Evolutionary conservation across 2,113 vertebrate species (phyloP).

Genomic region (Murina feae): DNA sequence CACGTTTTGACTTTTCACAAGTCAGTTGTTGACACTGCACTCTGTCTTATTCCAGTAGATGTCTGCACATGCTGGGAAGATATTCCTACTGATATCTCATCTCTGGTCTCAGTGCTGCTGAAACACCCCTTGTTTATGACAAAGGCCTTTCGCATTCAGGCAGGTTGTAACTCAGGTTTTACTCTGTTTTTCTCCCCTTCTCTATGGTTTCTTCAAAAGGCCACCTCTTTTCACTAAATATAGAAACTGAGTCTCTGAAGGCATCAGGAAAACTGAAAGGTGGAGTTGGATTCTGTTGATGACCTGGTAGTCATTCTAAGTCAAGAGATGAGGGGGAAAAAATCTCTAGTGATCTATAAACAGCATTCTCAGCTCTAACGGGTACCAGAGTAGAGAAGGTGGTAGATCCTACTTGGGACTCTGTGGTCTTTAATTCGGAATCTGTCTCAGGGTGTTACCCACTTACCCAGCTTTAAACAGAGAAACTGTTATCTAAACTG

Average conservation of each 20-base stretch:
- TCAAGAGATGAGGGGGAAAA: background rate
- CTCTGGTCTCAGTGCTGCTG: background rate
- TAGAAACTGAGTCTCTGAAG: background rate
- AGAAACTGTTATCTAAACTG: background rate
- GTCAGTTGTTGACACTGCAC: background rate
- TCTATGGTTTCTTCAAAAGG: constrained; percentile 23
- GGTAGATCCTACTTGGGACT: no score
- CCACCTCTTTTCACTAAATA: background rate
- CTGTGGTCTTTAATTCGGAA: background rate
- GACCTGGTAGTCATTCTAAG: background rate
- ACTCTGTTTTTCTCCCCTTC: background rate
- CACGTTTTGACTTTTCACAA: background rate
- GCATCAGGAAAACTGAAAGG: background rate
- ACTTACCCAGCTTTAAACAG: background rate
- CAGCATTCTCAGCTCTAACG: background rate
- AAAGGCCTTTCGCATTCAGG: background rate
- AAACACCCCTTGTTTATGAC: background rate
- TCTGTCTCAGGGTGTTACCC: background rate
- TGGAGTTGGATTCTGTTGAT: background rate
- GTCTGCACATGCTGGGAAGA: background rate
- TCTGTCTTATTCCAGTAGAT: background rate
- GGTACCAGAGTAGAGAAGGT: background rate
- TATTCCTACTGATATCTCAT: background rate
- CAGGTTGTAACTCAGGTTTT: background rate
- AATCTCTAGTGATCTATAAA: background rate